A percentile compares a stretch with the other conserved stretches of the same genome.
Conservation (phyloP, 2,888 invertebrate genomes). For the Trypoxylon attenuatum region DNA sequence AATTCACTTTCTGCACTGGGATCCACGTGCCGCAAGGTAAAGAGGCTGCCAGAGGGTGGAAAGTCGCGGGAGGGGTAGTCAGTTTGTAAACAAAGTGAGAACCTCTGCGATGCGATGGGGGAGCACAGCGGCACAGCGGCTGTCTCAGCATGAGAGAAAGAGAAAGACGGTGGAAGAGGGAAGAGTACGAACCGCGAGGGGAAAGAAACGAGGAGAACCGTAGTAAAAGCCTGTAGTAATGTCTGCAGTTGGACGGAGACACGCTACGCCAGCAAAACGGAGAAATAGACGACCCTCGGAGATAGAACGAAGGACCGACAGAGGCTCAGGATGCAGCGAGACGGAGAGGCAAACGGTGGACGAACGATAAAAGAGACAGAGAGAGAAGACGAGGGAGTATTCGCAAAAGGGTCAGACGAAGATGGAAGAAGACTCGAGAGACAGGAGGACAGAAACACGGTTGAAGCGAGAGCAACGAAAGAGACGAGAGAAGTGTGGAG, state of each 20-base stretch:
- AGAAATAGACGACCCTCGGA: slow-evolving; percentile 18
- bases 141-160: neutral
- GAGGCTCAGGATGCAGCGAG: slow-evolving; percentile 6
- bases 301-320: neutral
- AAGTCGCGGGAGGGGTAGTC: slow-evolving; percentile 7
- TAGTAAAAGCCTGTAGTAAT: no score
- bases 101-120: slow-evolving; percentile 28
- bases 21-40: no score
- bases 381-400: neutral
- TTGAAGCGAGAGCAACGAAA: slow-evolving; percentile 7
- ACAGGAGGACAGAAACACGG: slow-evolving; percentile 15
- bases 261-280: slow-evolving; percentile 8
- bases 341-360: neutral
- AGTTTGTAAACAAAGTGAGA: slow-evolving; percentile 59
- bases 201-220: slow-evolving; percentile 21
- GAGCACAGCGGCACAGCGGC: slow-evolving; percentile 4
- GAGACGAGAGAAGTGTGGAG: slow-evolving; percentile 13
- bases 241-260: no score
- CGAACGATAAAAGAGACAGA: neutral
- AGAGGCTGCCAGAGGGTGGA: no score
- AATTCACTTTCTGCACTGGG: no score
- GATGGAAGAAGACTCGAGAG: neutral
- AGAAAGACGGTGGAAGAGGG: neutral
- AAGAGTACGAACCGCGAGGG: slow-evolving; percentile 3
- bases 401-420: neutral